These are phyloP conservation scores for Helicoverpa assulta DNA, from an alignment of 2,888 invertebrate genomes.

Conservation along the genomic window DNA sequence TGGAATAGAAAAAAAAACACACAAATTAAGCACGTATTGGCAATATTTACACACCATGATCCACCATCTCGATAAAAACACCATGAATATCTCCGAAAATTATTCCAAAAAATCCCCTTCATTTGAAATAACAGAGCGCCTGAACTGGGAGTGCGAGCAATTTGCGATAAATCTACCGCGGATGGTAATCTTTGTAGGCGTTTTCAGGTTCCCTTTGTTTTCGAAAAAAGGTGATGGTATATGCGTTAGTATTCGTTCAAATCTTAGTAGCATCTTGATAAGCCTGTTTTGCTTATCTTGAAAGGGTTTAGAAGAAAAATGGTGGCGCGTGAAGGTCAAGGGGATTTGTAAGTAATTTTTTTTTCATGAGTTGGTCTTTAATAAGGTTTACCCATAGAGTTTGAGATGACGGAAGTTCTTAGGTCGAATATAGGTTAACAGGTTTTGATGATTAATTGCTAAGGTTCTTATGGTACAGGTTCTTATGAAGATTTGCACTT, in stretches of 20 bases:
- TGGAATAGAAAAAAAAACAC: not conserved
- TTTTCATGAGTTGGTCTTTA: not conserved
- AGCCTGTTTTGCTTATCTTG: constrained; percentile 6
- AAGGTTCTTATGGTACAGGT: not conserved
- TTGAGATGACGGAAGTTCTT: not conserved
- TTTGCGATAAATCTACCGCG: constrained; percentile 86
- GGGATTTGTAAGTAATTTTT: not conserved
- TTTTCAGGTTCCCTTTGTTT: constrained; percentile 76
- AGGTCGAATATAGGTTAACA: too few species aligned
- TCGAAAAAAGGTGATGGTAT: constrained; percentile 47
- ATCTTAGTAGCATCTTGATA: constrained; percentile 49
- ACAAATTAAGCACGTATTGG: constrained; percentile 19
- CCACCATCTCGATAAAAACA: constrained; percentile 56
- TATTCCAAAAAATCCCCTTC: constrained; percentile 70
- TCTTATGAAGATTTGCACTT: too few species aligned
- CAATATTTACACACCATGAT: constrained; percentile 44
- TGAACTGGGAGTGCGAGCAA: constrained; percentile 80
- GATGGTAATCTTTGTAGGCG: constrained; percentile 83
- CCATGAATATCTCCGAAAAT: constrained; percentile 55
- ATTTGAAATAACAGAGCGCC: constrained; percentile 83
- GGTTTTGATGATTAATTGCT: too few species aligned
- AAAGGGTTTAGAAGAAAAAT: constrained; percentile 12
- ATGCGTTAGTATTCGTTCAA: constrained; percentile 46
- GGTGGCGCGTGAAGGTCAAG: not conserved
- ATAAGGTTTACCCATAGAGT: not conserved